These are phyloP conservation scores for Serinus canaria DNA, from an alignment of 2,113 vertebrate genomes.

Conservation along the genomic window DNA sequence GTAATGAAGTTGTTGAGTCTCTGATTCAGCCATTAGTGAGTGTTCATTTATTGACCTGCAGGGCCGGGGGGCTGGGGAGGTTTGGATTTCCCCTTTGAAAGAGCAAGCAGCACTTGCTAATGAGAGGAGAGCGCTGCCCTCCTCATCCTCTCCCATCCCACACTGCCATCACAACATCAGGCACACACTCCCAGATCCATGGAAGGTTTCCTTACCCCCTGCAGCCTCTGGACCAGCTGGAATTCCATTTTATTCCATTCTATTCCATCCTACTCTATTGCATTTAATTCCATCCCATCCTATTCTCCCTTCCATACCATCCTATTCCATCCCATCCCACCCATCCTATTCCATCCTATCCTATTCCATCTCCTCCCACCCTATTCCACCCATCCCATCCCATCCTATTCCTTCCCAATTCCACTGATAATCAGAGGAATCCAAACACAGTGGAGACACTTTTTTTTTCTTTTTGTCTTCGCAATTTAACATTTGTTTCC, in stretches of 20 bases:
- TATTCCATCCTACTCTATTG: no score
- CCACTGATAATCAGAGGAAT: neutral
- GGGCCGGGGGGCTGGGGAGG: neutral
- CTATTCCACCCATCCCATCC: neutral
- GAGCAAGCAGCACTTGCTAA: neutral
- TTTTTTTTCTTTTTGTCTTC: neutral
- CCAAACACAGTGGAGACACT: neutral
- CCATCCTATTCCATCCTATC: neutral
- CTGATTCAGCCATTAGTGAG: neutral
- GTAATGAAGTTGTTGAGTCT: neutral
- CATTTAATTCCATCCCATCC: neutral
- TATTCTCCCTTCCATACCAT: no score
- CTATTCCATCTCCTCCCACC: accelerated
- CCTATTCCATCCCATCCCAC: neutral
- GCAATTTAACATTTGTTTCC: neutral
- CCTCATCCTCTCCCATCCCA: neutral
- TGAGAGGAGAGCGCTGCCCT: neutral
- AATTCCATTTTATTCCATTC: neutral
- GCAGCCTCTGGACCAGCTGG: neutral
- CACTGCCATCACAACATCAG: neutral
- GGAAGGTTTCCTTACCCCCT: neutral
- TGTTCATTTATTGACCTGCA: neutral
- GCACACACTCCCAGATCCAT: neutral
- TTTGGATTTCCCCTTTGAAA: neutral
- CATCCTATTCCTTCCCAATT: neutral